phyloP scores from a whole-genome alignment of 2,888 invertebrate species.

The Synergus umbraculus region DNA sequence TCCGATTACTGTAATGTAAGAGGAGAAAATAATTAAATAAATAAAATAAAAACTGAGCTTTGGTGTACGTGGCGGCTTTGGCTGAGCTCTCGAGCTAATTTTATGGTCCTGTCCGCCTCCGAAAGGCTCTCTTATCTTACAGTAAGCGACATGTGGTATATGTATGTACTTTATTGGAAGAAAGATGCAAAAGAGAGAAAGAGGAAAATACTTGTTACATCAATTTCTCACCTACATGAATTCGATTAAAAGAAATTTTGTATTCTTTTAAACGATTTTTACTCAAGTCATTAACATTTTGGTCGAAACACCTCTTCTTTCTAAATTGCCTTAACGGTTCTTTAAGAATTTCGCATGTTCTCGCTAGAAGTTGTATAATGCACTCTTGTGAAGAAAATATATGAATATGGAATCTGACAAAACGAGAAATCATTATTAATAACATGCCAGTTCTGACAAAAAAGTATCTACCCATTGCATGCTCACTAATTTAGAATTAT shows the following conservation, averaged over 20 bases:
- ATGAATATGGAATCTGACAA: not conserved
- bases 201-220: not conserved
- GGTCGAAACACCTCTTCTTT: not conserved
- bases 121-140: not conserved
- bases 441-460: not conserved
- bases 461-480: not conserved
- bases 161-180: not conserved
- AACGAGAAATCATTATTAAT: not conserved
- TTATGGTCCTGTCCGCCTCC: slow-evolving; percentile 26
- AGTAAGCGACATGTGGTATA: not conserved
- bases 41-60: not conserved
- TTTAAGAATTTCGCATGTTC: not conserved
- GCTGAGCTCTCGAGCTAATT: not conserved
- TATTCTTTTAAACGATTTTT: not conserved
- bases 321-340: not conserved
- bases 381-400: no score
- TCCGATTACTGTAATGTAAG: not conserved
- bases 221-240: not conserved
- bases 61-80: slow-evolving; percentile 1
- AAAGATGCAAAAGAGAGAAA: slow-evolving; percentile 5
- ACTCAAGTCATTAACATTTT: not conserved
- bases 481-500: no score
- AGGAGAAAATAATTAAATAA: not conserved
- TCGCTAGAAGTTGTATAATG: not conserved
- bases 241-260: not conserved